These are phyloP conservation scores for Pachypeltis micranthus DNA, from an alignment of 1,140 invertebrate species.

Conservation along the genomic window DNA sequence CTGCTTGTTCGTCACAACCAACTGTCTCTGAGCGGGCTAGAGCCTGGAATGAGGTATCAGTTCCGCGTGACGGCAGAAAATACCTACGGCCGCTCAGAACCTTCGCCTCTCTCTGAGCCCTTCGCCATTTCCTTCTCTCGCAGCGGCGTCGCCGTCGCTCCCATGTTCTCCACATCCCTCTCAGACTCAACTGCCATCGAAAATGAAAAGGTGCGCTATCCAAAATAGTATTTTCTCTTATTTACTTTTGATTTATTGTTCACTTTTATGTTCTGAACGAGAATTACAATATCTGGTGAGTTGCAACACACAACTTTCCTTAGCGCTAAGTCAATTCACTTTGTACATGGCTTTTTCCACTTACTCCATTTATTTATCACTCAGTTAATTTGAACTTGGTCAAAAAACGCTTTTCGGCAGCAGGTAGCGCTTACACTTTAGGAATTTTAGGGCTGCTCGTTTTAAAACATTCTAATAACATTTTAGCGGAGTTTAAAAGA, in stretches of 20 bases:
- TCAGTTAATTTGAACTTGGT: too few relatives aligned
- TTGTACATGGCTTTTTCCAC: too few relatives aligned
- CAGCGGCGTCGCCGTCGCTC: slow-evolving; percentile 46
- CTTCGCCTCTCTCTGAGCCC: slow-evolving; percentile 62
- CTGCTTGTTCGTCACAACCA: slow-evolving; percentile 53
- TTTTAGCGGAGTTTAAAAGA: too few relatives aligned
- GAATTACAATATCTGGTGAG: too few relatives aligned
- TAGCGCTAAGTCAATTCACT: too few relatives aligned
- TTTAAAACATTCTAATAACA: too few relatives aligned
- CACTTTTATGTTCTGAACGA: too few relatives aligned
- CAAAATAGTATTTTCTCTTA: neutral
- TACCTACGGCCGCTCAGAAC: slow-evolving; percentile 63
- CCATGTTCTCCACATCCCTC: slow-evolving; percentile 53
- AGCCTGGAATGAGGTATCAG: slow-evolving; percentile 77
- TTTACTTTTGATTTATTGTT: slow-evolving; percentile 5
- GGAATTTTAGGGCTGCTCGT: too few relatives aligned
- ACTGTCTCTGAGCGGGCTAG: slow-evolving; percentile 60
- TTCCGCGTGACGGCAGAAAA: slow-evolving; percentile 83
- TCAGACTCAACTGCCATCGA: slow-evolving; percentile 53
- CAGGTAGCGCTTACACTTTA: too few relatives aligned
- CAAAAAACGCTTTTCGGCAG: too few relatives aligned
- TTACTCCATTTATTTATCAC: too few relatives aligned
- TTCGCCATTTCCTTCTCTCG: slow-evolving; percentile 60
- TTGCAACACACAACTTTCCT: too few relatives aligned
- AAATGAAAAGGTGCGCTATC: slow-evolving; percentile 51